Base-by-base conservation (phyloP, 53 echinoderm and acorn worm genomes). In the Zoroaster sp. region DNA sequence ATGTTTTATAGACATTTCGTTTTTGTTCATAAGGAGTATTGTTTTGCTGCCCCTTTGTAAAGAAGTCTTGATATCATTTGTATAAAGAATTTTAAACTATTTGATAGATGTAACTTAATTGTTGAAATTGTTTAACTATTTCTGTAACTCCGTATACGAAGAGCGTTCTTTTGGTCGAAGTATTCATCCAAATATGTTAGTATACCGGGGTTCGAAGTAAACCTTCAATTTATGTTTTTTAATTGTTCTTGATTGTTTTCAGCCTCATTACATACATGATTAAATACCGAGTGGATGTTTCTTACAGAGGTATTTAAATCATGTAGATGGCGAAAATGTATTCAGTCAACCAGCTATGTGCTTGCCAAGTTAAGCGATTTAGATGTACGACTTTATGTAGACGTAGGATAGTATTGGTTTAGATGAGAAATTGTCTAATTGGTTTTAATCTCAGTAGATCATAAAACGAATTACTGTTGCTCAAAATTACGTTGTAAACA, bases 331-430 rank as follows among this genome's bases (percentile, higher is more conserved):
- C 55, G 79, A 79, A 59, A 55, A 25, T 40, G 79, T 79, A 55
- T 63, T 36, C 53, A 55, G 23, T 28, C 66, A 82, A 82, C 69
- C 82, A 82, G 82, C 82, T 82, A 67, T 82, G 82, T 82, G 68
- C 82, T 82, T 82, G 82, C 82, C 69, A 82, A 79, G 25, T 39
- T 63, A 28, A 80, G 63, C 63, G 10, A 59, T 28, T 4, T 35
- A 34, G 63, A 38, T 36, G 59, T 39, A 41, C 32, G 80, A 31
- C 20, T 15, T 40, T 59, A 63, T 65, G 40, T 66, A 80, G 66
- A 66, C 1, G 17, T 77, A 34, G 51, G 51, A 15, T 77, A 53
- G 77, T 34, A 9, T 23, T 9, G 63, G 28, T 59, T 59, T 59
- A 59, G 11, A 7, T 28, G 8, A 11, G 63, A 9, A 25, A 13